Evolutionary conservation across 1,140 invertebrate genomes (phyloP).

Genomic region (Gyrodactylus bullatarudis): DNA sequence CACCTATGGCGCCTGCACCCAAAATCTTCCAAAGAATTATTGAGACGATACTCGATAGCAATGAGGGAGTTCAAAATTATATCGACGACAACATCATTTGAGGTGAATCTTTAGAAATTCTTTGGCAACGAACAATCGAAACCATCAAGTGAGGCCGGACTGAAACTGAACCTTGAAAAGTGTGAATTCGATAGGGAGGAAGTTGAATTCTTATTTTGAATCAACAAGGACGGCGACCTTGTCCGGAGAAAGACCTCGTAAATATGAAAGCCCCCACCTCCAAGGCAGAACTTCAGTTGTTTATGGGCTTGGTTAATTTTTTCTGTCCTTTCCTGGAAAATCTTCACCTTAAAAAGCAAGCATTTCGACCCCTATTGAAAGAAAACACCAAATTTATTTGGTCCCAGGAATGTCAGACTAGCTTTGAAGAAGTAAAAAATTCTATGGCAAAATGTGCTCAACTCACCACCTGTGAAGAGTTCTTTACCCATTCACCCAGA

Average conservation of each 20-base stretch:
- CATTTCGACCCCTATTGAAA: constrained; percentile 9
- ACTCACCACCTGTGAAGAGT: constrained; percentile 8
- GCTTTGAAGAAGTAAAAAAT: constrained; percentile 9
- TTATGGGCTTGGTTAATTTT: constrained; percentile 12
- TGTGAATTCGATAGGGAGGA: too few relatives aligned
- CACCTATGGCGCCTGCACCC: too few relatives aligned
- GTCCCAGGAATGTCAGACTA: constrained; percentile 5
- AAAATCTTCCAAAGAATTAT: too few relatives aligned
- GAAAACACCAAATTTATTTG: constrained; percentile 5
- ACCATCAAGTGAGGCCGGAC: too few relatives aligned
- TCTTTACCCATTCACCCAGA: neutral
- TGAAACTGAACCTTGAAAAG: too few relatives aligned
- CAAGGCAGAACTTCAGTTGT: constrained; percentile 8
- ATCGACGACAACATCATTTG: too few relatives aligned
- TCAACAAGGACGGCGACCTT: too few relatives aligned
- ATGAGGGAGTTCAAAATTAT: too few relatives aligned
- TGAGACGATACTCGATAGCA: too few relatives aligned
- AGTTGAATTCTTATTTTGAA: too few relatives aligned
- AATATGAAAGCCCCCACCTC: neutral
- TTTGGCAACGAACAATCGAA: too few relatives aligned
- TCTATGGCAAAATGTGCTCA: constrained; percentile 7
- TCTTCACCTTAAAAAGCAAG: constrained; percentile 6
- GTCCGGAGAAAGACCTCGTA: neutral
- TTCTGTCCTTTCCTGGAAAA: constrained; percentile 10
- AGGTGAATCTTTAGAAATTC: too few relatives aligned